Conservation (phyloP, 2,888 invertebrate species). For the Perdita meconis region DNA sequence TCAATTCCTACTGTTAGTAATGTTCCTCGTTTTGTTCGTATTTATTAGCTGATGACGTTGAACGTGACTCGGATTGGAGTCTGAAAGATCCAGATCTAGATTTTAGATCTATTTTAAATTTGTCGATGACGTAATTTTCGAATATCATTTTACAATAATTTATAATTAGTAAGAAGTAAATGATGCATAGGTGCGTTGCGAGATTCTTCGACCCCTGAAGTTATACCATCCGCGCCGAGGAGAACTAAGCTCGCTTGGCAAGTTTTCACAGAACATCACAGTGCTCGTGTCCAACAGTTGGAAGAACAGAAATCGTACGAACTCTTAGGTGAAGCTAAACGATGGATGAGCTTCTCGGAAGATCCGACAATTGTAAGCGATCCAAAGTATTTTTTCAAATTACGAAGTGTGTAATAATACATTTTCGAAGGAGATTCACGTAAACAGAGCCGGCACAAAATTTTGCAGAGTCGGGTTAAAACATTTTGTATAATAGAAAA, state of each 20-base stretch:
- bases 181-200: slow-evolving; percentile 59
- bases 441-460: no score
- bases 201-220: slow-evolving; percentile 50
- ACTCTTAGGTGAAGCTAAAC: slow-evolving; percentile 86
- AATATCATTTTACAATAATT: not conserved
- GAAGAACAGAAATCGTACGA: slow-evolving; percentile 84
- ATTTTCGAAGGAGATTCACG: not conserved
- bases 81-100: no score
- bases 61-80: no score
- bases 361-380: slow-evolving; percentile 87
- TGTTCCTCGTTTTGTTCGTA: no score
- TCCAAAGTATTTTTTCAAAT: not conserved
- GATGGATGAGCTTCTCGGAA: slow-evolving; percentile 88
- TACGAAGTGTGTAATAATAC: not conserved
- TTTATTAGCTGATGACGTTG: no score
- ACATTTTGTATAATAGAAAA: no score
- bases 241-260: slow-evolving; percentile 84
- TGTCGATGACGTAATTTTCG: no score
- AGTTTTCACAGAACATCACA: slow-evolving; percentile 86
- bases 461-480: no score
- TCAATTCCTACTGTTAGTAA: no score
- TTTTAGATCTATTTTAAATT: no score
- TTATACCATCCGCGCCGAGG: slow-evolving; percentile 61
- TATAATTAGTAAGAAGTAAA: slow-evolving; percentile 78
- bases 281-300: slow-evolving; percentile 85